Base-by-base conservation (phyloP, 2,888 invertebrate species). In the Aleiodes testaceus region DNA sequence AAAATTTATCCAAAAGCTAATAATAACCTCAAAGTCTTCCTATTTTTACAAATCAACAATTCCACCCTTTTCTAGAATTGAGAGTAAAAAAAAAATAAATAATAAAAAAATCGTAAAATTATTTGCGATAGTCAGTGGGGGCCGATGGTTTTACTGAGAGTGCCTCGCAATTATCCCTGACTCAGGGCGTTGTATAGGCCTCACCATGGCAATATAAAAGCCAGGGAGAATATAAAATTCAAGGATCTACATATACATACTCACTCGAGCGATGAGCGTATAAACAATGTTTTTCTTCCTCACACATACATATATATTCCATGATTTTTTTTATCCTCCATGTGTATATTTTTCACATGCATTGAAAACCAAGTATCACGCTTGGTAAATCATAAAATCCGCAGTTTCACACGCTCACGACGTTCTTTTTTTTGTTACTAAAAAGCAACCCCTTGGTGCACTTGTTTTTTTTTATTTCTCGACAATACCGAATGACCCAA, bases 301-400 rank as follows among this genome's bases (percentile, higher is more conserved):
- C 49, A 67, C 14, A 26, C 5, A 26, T 22, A 22, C 45, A 55
- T 49, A 69, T 22, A 72, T 50, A 69, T 36, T 36, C 11, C 36
- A 36, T 36, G 6, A 7, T 36, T 36, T 36, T 36, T 36, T 26
- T 26, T n/a, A n/a, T 26, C 26, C 5, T 36, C 9, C 7, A 9
- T 36, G 36, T 36, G 36, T 59, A 72, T 66, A 67, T 36, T 64
- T 63, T 44, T 66, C 53, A 65, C 53, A 42, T 52, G 67, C 49
- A 30, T 66, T 66, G 30, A 66, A 26, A 66, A 53, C 52, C 14
- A 53, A 50, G 36, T 49, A 78, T 78, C 75, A 55, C 78, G 80
- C 79, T 81, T 79, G 79, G 79, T 53, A 80, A 82, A 81, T 82
- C 82, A 80, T 81, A 81, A 82, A 83, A 82, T 84, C 81, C 80